Evolutionary conservation across 2,888 invertebrate genomes (phyloP).

Genomic region (Pandemis heparana): DNA sequence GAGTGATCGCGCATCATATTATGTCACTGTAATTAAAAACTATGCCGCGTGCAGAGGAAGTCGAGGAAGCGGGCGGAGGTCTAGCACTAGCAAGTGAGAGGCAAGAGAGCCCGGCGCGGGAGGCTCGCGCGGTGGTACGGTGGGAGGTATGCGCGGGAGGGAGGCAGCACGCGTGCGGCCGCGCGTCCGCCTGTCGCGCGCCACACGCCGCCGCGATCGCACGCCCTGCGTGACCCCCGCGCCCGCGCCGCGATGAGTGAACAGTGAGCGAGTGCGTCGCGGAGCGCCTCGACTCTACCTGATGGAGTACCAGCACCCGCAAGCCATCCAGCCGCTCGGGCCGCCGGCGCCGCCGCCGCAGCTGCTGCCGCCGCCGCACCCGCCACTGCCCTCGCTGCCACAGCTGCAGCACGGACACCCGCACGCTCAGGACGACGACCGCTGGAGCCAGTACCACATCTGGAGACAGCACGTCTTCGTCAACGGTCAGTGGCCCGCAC

Average conservation of each 20-base stretch:
- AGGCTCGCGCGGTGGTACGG: constrained; percentile 47
- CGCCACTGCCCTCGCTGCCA: constrained; percentile 88
- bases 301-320: constrained; percentile 83
- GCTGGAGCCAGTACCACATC: constrained; percentile 92
- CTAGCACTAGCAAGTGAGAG: constrained; percentile 39
- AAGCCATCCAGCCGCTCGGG: constrained; percentile 85
- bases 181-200: constrained; percentile 55
- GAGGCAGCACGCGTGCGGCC: constrained; percentile 50
- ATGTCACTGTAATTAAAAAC: constrained; percentile 70
- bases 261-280: constrained; percentile 68
- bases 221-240: constrained; percentile 52
- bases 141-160: constrained; percentile 37
- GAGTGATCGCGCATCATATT: constrained; percentile 72
- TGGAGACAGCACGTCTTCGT: constrained; percentile 93
- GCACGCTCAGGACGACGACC: constrained; percentile 87
- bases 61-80: constrained; percentile 42
- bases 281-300: constrained; percentile 59
- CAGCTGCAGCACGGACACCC: constrained; percentile 87
- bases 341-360: constrained; percentile 88
- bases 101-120: constrained; percentile 43
- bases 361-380: constrained; percentile 84
- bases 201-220: constrained; percentile 54
- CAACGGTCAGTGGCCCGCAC: constrained; percentile 87
- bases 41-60: constrained; percentile 52
- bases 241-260: constrained; percentile 77